Conservation (phyloP, 2,888 invertebrate species). For the Drosophila merina region DNA sequence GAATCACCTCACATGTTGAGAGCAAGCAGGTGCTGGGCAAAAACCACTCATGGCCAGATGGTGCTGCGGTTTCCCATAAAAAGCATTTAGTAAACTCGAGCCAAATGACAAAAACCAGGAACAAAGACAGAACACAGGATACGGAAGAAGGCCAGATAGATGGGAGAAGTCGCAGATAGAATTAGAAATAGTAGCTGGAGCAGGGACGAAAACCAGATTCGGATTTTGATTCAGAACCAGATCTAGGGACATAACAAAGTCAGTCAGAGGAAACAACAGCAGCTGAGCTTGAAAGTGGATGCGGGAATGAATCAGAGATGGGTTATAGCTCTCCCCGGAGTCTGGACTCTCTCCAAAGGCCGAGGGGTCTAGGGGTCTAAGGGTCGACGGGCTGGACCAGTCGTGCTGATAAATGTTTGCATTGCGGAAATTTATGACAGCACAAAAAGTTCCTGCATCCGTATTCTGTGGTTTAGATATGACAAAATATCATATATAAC, state of each 20-base stretch:
- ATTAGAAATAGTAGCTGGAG: neutral
- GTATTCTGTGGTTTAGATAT: constrained; percentile 72
- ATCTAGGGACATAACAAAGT: constrained; percentile 43
- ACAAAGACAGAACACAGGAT: neutral
- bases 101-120: constrained; percentile 23
- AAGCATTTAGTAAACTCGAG: constrained; percentile 55
- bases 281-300: constrained; percentile 41
- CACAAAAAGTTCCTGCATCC: constrained; percentile 65
- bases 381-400: constrained; percentile 14
- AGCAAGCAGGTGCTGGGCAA: constrained; percentile 24
- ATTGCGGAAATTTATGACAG: constrained; percentile 73
- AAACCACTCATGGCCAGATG: constrained; percentile 41
- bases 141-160: neutral
- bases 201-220: constrained; percentile 2
- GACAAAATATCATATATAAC: constrained; percentile 63
- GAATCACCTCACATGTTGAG: constrained; percentile 14
- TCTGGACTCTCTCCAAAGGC: neutral
- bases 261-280: constrained; percentile 37
- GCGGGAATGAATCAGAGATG: constrained; percentile 6
- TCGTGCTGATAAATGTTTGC: constrained; percentile 72
- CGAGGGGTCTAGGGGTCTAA: constrained; percentile 21
- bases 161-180: constrained; percentile 9
- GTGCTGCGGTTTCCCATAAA: constrained; percentile 47
- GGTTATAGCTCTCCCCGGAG: neutral
- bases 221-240: constrained; percentile 9